A percentile compares a stretch with the other conserved stretches of the same genome.
Conservation (phyloP, 2,888 invertebrate genomes). For the Cylindroiulus punctatus region DNA sequence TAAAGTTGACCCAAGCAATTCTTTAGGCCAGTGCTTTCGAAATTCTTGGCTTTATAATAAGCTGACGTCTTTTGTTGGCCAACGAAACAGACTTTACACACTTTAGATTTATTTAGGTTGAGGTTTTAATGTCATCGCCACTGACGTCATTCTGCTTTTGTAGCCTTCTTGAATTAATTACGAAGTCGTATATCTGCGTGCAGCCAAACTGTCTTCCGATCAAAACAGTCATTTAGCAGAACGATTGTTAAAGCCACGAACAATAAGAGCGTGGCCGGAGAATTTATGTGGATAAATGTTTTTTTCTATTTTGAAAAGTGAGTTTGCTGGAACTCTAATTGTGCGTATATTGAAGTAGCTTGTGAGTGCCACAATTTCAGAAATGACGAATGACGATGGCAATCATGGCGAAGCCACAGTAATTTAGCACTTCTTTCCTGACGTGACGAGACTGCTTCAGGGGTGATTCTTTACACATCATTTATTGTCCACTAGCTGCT, state of each 20-base stretch:
- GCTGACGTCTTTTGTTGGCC: too few species aligned
- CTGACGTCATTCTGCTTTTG: conserved; percentile 19
- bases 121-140: background rate
- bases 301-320: background rate
- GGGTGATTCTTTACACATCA: too few species aligned
- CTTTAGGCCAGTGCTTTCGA: too few species aligned
- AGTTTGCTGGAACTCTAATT: background rate
- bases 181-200: background rate
- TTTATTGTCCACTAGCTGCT: too few species aligned
- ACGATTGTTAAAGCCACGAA: background rate
- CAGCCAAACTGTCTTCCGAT: background rate
- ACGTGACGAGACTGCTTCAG: too few species aligned
- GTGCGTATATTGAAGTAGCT: background rate
- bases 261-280: background rate
- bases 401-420: background rate
- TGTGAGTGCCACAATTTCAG: background rate
- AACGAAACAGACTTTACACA: too few species aligned
- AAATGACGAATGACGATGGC: background rate
- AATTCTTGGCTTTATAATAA: too few species aligned
- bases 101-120: too few species aligned
- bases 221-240: background rate
- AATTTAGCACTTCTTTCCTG: background rate
- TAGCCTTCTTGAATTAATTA: background rate
- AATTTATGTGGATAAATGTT: background rate
- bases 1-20: too few species aligned